A percentile compares a stretch with the other conserved stretches of the same genome.
Evolutionary conservation across 35 echinoderm and acorn worm species (phyloP).

Genomic region (Apostichopus japonicus): DNA sequence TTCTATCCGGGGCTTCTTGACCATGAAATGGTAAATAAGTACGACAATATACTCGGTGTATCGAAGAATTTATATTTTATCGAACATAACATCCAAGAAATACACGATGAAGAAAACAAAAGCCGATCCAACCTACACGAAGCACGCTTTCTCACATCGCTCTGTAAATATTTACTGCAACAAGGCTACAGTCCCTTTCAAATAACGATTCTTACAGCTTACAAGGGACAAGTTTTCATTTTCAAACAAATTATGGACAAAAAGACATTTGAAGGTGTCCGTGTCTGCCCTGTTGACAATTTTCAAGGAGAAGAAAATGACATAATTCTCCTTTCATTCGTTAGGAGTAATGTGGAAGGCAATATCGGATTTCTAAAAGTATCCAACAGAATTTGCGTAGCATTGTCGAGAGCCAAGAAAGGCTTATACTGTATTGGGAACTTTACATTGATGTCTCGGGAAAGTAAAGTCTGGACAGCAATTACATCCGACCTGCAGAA

Average conservation of each 20-base stretch:
- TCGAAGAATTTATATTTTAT: conserved; percentile 79
- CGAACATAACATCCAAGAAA: conserved; percentile 66
- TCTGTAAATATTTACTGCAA: conserved; percentile 85
- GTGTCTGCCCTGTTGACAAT: conserved; percentile 81
- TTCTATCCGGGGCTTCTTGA: conserved; percentile 77
- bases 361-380: conserved; percentile 89
- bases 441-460: conserved; percentile 59
- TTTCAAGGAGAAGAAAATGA: conserved; percentile 99
- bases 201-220: conserved; percentile 86
- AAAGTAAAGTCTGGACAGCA: conserved; percentile 66
- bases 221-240: conserved; percentile 77
- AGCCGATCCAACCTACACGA: conserved; percentile 86
- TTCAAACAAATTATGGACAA: conserved; percentile 76
- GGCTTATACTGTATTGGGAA: conserved; percentile 97
- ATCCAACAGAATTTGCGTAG: conserved; percentile 78
- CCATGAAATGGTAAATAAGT: conserved; percentile 59
- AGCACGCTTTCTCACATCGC: conserved; percentile 60
- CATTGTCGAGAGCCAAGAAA: conserved; percentile 74
- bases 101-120: conserved; percentile 60
- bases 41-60: conserved; percentile 65
- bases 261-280: conserved; percentile 72
- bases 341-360: conserved; percentile 88
- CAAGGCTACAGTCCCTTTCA: conserved; percentile 82
- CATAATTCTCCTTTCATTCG: conserved; percentile 93
- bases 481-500: conserved; percentile 36